phyloP scores from a whole-genome alignment of 2,797 vertebrate genomes.

The Pseudochromis fuscus region DNA sequence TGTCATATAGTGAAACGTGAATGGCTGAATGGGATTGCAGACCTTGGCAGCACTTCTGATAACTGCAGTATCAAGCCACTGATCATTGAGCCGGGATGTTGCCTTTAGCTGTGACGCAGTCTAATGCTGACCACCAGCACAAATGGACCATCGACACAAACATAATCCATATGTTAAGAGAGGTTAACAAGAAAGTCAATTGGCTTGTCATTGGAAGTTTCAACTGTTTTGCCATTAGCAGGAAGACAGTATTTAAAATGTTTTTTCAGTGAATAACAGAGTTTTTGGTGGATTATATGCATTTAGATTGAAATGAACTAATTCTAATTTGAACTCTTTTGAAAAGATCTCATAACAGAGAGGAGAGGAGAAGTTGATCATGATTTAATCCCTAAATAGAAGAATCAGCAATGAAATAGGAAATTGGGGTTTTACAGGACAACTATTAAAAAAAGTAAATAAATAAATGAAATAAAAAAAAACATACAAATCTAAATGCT shows the following conservation, averaged over 20 bases:
- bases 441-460: no score
- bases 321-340: conserved; percentile 9
- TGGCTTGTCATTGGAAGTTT: conserved; percentile 11
- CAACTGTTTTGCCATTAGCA: background rate
- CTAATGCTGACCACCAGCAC: conserved; percentile 17
- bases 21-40: conserved; percentile 33
- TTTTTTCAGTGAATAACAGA: background rate
- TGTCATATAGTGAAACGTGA: conserved; percentile 67
- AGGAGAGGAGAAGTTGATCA: no score
- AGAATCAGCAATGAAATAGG: background rate
- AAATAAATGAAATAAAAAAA: background rate
- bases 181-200: conserved; percentile 28
- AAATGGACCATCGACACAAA: conserved; percentile 20
- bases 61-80: conserved; percentile 39
- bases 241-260: background rate
- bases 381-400: background rate
- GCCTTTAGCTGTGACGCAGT: conserved; percentile 6
- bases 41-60: conserved; percentile 53
- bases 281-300: conserved; percentile 3
- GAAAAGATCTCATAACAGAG: conserved; percentile 13
- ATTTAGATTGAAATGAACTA: background rate
- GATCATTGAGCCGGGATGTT: conserved; percentile 25
- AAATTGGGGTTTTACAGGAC: background rate
- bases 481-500: background rate
- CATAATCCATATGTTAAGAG: conserved; percentile 28